Percentiles rank a stretch among this genome's conserved stretches.
Conservation (phyloP, 2,888 invertebrate species). For the Polyommatus iphigenia region DNA sequence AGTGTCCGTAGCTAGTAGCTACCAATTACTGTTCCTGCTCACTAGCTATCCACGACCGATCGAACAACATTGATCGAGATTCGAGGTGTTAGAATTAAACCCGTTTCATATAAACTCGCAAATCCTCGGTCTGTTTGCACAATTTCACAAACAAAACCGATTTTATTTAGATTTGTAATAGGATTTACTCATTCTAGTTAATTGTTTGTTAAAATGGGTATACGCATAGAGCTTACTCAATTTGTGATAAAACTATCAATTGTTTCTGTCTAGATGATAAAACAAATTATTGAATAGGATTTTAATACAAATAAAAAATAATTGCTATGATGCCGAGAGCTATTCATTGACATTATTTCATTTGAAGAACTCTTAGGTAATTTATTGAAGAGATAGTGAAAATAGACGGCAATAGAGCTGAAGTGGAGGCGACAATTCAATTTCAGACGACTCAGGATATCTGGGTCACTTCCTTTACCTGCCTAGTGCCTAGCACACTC, state of each 20-base stretch:
- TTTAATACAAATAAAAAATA: background rate
- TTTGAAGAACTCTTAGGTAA: background rate
- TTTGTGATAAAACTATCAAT: background rate
- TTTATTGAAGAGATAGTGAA: constrained; percentile 3
- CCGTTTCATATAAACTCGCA: too few relatives aligned
- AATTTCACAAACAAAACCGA: background rate
- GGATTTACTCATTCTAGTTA: background rate
- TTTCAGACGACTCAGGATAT: background rate
- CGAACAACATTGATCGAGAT: too few relatives aligned
- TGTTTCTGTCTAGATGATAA: background rate
- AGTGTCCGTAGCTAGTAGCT: too few relatives aligned
- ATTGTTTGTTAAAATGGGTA: background rate
- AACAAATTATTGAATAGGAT: background rate
- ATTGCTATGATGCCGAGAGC: background rate
- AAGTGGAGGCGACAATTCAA: background rate
- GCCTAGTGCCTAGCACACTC: background rate
- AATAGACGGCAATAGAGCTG: background rate
- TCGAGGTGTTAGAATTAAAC: too few relatives aligned
- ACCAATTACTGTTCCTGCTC: too few relatives aligned
- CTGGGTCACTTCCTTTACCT: constrained; percentile 4
- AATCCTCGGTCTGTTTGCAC: background rate
- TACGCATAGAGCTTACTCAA: background rate
- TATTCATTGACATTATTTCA: constrained; percentile 4
- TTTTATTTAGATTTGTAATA: background rate
- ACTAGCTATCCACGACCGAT: too few relatives aligned